A percentile compares a stretch with the other conserved stretches of the same genome.
phyloP scores from a whole-genome alignment of 2,113 vertebrate species.

The Onychorhynchus coronatus region DNA sequence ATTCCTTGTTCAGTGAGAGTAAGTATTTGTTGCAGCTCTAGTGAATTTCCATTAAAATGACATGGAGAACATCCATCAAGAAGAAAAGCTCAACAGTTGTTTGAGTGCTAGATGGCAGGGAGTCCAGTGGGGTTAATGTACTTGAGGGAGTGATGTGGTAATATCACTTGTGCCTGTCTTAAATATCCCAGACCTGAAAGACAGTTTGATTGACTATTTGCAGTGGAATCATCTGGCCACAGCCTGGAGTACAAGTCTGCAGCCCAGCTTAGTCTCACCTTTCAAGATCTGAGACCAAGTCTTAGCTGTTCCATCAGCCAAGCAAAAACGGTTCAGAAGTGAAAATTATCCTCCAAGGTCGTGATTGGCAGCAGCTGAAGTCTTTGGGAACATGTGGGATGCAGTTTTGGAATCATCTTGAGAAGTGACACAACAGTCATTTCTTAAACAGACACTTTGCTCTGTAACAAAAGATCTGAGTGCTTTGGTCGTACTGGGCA shows the following conservation, averaged over 20 bases:
- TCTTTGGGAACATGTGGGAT: not conserved
- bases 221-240: not conserved
- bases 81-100: not conserved
- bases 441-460: not conserved
- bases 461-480: not conserved
- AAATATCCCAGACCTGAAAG: not conserved
- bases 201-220: not conserved
- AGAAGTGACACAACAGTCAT: not conserved
- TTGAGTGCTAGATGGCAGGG: not conserved
- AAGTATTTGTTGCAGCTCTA: not conserved
- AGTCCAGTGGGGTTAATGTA: not conserved
- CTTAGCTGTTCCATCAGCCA: not conserved
- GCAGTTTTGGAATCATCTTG: not conserved
- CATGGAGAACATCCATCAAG: not conserved
- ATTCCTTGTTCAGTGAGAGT: not conserved
- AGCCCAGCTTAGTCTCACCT: not conserved
- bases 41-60: not conserved
- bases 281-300: not conserved
- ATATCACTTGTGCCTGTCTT: not conserved
- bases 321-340: rapidly evolving
- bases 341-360: not conserved
- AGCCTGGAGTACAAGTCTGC: not conserved
- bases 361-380: not conserved
- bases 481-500: not conserved
- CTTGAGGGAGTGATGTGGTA: not conserved